These are phyloP conservation scores for Platichthys stellatus DNA, from an alignment of 2,113 vertebrate species.

Conservation along the genomic window DNA sequence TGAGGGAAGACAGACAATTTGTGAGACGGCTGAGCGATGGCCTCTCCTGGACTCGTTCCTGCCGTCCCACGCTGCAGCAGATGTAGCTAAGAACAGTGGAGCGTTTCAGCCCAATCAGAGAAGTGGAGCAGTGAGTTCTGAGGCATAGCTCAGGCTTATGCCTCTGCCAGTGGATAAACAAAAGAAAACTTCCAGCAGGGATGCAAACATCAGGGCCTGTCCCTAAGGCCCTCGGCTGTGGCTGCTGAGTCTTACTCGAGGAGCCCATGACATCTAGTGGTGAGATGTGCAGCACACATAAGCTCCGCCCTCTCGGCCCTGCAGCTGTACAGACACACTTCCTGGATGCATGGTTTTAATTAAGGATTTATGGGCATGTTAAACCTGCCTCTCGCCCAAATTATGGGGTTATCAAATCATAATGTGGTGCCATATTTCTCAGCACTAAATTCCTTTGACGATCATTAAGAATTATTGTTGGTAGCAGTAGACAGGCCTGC, in stretches of 20 bases:
- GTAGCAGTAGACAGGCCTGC: not conserved
- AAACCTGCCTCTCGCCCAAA: constrained; percentile 16
- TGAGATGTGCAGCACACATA: not conserved
- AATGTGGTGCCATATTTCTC: constrained; percentile 15
- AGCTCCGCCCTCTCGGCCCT: not conserved
- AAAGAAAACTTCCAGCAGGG: constrained; percentile 48
- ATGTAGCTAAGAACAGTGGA: not conserved
- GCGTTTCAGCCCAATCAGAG: constrained; percentile 15
- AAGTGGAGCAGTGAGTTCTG: constrained; percentile 30
- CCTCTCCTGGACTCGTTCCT: not conserved
- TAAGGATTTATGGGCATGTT: constrained; percentile 27
- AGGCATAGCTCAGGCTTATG: constrained; percentile 14
- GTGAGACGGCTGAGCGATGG: not conserved
- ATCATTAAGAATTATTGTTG: constrained; percentile 11
- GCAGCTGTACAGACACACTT: not conserved
- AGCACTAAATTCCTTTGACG: constrained; percentile 23
- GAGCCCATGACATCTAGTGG: constrained; percentile 69
- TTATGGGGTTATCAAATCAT: constrained; percentile 37
- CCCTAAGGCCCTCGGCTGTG: not conserved
- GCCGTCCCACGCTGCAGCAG: constrained; percentile 1
- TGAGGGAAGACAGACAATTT: constrained; percentile 10
- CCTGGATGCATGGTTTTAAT: constrained; percentile 39
- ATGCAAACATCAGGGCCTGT: constrained; percentile 13
- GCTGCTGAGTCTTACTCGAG: constrained; percentile 2
- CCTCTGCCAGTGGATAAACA: constrained; percentile 54